Evolutionary conservation across 2,797 vertebrate genomes (phyloP), one percentile per base, ranked within the genome.

Genomic region (Glossophaga mutica): DNA sequence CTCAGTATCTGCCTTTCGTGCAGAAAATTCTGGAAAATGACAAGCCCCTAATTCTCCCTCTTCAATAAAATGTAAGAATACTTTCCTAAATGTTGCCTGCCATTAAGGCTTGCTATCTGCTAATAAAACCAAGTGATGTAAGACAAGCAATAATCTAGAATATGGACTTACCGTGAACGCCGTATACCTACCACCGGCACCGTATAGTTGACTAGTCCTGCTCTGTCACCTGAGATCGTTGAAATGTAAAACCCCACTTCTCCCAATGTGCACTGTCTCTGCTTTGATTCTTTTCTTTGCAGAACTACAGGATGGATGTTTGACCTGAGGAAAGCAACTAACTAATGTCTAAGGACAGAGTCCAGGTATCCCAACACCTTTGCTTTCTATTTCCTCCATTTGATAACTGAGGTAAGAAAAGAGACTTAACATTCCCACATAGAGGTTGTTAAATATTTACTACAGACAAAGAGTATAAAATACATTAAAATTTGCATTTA

Each of bases 21-120:
- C 4, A 85, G 68, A 86, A 83, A 91, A 67, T 73, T 74, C 67
- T 82, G 34, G 57, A 92, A 77, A 91, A 91, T 77, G 67, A 84
- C 65, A 10, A 42, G 19, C 24, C n/a, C 55, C 22, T 37, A 55
- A 39, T 14, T 34, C 21, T 50, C 32, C 39, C 15, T 76, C 62
- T 37, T 16, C 48, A 4, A 19, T n/a, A 57, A 65, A 79, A 94
- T 70, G 7, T 59, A 34, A 79, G 29, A 90, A 67, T 81, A 14
- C n/a, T 83, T 83, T 93, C 77, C 79, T 89, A 70, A 91, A 94
- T 22, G 9, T 50, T 79, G 65, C 34, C 65, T 92, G 68, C 55
- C 19, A 37, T 4, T 32, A 81, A 77, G 32, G 4, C 52, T 88
- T 76, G 10, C 19, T 65, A 8, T 83, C 62, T 87, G 57, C 77